Conservation (phyloP, 2,113 vertebrate genomes). For the Sander vitreus region DNA sequence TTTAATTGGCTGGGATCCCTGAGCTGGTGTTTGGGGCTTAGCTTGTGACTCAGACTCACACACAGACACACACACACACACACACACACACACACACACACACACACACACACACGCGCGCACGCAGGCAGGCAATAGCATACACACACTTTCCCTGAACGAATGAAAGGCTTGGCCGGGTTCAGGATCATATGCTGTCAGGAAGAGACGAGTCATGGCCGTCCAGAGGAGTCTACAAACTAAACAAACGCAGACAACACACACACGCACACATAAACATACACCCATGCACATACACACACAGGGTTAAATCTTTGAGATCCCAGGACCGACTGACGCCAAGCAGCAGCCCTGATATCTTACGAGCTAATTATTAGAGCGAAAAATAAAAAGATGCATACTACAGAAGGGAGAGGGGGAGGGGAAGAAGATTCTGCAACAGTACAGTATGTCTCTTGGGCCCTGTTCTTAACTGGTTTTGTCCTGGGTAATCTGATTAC, state of each 20-base stretch:
- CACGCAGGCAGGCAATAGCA: conserved; percentile 21
- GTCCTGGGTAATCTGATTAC: too few species aligned
- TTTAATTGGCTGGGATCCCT: conserved; percentile 77
- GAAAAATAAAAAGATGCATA: conserved; percentile 8
- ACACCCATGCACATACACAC: conserved; percentile 6
- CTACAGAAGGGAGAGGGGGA: not conserved
- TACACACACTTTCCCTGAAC: conserved; percentile 51
- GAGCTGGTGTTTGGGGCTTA: conserved; percentile 72
- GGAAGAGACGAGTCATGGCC: conserved; percentile 53
- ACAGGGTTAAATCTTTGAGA: conserved; percentile 33
- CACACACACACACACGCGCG: conserved; percentile 24
- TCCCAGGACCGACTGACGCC: conserved; percentile 51
- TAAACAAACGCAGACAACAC: conserved; percentile 56
- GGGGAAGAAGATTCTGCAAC: not conserved
- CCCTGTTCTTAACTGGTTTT: too few species aligned
- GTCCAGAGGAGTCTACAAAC: conserved; percentile 48
- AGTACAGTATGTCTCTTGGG: not conserved
- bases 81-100: not conserved
- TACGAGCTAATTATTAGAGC: not conserved
- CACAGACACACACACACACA: not conserved
- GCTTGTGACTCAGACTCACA: conserved; percentile 68
- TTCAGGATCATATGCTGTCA: conserved; percentile 48
- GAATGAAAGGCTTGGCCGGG: conserved; percentile 50
- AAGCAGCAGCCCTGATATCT: conserved; percentile 36
- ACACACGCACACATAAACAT: conserved; percentile 1